Conservation (phyloP, 2,888 invertebrate species). For the Plemyria rubiginata region DNA sequence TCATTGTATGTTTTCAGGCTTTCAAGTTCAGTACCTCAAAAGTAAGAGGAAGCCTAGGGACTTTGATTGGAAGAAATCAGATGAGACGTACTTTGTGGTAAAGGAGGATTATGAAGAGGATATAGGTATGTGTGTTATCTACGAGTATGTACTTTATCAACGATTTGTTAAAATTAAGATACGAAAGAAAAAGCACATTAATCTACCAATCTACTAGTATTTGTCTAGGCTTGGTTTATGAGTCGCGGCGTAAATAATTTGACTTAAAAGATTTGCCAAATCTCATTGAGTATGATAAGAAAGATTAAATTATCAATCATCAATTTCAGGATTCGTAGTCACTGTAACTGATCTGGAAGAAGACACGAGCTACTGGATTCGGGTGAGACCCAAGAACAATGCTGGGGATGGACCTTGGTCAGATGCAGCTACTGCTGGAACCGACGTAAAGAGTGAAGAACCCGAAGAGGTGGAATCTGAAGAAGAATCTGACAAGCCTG, state of each 20-base stretch:
- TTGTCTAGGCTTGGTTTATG: no score
- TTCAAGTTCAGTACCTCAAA: constrained; percentile 20
- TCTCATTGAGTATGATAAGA: no score
- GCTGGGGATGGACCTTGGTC: constrained; percentile 67
- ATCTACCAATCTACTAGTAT: no score
- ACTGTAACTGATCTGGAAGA: constrained; percentile 51
- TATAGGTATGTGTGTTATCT: constrained; percentile 5
- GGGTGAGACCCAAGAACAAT: constrained; percentile 58
- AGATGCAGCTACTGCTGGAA: constrained; percentile 47
- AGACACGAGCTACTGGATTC: constrained; percentile 62
- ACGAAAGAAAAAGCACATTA: no score
- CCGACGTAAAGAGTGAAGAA: constrained; percentile 28
- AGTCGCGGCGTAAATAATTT: no score
- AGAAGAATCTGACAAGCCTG: constrained; percentile 33
- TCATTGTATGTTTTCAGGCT: constrained; percentile 13
- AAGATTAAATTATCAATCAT: not conserved
- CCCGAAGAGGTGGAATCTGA: constrained; percentile 31
- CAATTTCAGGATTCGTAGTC: constrained; percentile 46
- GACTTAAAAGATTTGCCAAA: no score
- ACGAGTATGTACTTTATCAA: no score
- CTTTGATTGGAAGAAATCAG: constrained; percentile 19
- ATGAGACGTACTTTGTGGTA: not conserved
- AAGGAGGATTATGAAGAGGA: constrained; percentile 14
- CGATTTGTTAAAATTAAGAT: no score
- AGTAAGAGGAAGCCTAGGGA: constrained; percentile 19